These are phyloP conservation scores for Corydoras sp. DNA, from an alignment of 2,113 vertebrate genomes.

Conservation along the genomic window DNA sequence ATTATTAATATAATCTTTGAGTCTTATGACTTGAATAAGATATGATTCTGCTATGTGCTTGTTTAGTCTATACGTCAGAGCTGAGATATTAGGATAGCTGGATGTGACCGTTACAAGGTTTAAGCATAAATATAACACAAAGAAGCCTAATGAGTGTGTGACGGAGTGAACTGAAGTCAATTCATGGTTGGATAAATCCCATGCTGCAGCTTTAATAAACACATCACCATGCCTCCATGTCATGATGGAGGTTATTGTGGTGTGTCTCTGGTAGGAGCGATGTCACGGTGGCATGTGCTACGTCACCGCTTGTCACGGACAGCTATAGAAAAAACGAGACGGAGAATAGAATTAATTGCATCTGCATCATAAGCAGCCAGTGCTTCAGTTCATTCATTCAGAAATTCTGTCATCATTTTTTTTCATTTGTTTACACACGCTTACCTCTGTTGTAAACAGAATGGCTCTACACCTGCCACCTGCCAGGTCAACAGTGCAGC, in stretches of 20 bases:
- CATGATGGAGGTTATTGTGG: not conserved
- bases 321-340: constrained; percentile 4
- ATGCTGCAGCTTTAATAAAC: not conserved
- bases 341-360: constrained; percentile 33
- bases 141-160: too few species aligned
- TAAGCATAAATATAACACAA: too few species aligned
- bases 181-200: not conserved
- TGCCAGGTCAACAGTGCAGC: constrained; percentile 22
- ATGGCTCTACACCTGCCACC: constrained; percentile 26
- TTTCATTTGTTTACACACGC: constrained; percentile 7
- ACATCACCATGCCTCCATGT: not conserved
- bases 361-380: constrained; percentile 20
- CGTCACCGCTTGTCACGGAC: constrained; percentile 17
- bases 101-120: too few species aligned
- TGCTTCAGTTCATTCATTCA: constrained; percentile 21
- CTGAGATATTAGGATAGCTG: too few species aligned
- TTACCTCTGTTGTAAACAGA: constrained; percentile 14
- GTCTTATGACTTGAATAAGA: too few species aligned
- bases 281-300: not conserved
- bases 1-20: too few species aligned
- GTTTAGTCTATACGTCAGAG: too few species aligned
- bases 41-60: too few species aligned
- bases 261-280: not conserved
- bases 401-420: constrained; percentile 26
- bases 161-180: not conserved